These are phyloP conservation scores for Ricordea florida DNA, from an alignment of 92 coral and sea anemone species.

Conservation along the genomic window DNA sequence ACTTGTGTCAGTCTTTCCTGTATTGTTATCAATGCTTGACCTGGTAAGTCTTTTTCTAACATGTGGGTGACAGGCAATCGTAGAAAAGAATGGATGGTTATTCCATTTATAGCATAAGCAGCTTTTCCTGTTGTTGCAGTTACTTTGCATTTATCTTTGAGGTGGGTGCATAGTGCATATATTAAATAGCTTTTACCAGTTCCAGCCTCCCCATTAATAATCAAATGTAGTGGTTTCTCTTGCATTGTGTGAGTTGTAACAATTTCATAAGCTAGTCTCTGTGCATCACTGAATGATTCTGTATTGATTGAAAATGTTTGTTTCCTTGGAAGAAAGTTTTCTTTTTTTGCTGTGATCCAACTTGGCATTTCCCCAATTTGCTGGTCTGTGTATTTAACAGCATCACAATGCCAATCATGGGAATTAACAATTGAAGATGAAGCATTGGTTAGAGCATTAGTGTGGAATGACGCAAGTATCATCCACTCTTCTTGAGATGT, in stretches of 20 bases:
- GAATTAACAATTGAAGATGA: constrained; percentile 11
- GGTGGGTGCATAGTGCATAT: too few species aligned
- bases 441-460: not conserved
- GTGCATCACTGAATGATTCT: constrained; percentile 35
- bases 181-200: constrained; percentile 44
- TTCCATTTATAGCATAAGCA: too few species aligned
- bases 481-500: constrained; percentile 61
- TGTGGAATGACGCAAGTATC: constrained; percentile 32
- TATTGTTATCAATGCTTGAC: too few species aligned
- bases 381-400: constrained; percentile 42
- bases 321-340: not conserved
- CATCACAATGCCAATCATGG: constrained; percentile 53
- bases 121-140: too few species aligned
- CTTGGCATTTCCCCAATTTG: constrained; percentile 61
- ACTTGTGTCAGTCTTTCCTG: too few species aligned
- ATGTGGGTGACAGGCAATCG: too few species aligned
- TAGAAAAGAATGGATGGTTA: too few species aligned
- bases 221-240: constrained; percentile 27
- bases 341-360: constrained; percentile 46
- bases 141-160: too few species aligned
- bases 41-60: too few species aligned
- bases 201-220: constrained; percentile 44
- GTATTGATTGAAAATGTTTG: constrained; percentile 26
- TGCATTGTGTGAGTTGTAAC: constrained; percentile 30
- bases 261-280: constrained; percentile 47